phyloP scores from a whole-genome alignment of 2,797 vertebrate species.

The Schizothorax lantsangensis region DNA sequence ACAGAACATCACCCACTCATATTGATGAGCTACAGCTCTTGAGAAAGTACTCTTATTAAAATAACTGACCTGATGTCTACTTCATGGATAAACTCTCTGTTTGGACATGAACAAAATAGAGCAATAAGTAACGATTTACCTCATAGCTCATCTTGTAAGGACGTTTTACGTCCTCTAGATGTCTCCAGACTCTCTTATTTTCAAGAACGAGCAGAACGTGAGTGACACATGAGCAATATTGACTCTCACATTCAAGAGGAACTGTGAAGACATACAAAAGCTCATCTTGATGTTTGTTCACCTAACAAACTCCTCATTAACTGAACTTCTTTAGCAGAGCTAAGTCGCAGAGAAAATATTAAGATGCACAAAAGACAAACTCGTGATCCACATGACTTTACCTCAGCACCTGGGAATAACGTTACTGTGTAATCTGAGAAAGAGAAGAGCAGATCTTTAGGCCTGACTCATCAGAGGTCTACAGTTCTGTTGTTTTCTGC shows the following conservation, averaged over 20 bases:
- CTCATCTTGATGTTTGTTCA: background rate
- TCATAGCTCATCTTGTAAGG: conserved; percentile 28
- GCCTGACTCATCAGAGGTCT: background rate
- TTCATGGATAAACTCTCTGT: background rate
- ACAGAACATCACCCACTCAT: background rate
- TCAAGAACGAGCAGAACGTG: background rate
- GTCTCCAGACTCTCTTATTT: conserved; percentile 29
- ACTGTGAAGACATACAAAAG: background rate
- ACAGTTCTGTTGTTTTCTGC: background rate
- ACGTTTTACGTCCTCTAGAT: conserved; percentile 51
- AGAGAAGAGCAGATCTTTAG: background rate
- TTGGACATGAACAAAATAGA: background rate
- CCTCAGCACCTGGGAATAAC: background rate
- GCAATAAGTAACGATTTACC: background rate
- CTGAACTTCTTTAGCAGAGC: background rate
- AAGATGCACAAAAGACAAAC: background rate
- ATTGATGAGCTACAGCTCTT: background rate
- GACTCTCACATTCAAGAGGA: background rate
- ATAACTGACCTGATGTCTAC: background rate
- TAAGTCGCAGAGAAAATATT: background rate
- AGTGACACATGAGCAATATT: background rate
- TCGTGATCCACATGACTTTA: background rate
- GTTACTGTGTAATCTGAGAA: conserved; percentile 5
- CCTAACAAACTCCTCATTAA: background rate
- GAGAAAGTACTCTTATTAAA: background rate